Evolutionary conservation across 2,888 invertebrate species (phyloP).

Genomic region (Tenodera sinensis): DNA sequence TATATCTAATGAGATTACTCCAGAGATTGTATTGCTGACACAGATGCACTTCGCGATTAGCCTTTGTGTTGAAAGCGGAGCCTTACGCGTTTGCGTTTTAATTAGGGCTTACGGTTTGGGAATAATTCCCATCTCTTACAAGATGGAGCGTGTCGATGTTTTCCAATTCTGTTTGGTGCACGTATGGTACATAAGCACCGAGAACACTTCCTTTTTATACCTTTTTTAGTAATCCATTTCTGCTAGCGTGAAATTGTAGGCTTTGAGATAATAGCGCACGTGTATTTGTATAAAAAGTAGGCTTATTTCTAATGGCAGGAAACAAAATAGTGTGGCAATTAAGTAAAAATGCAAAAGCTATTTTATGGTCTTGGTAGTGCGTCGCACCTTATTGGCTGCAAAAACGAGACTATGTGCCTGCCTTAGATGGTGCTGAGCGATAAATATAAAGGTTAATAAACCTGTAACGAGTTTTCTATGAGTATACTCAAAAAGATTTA

Average conservation of each 20-base stretch:
- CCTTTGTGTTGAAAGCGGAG: neutral
- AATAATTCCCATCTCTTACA: neutral
- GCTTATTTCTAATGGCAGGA: neutral
- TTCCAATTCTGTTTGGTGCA: neutral
- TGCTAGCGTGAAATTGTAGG: neutral
- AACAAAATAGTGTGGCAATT: neutral
- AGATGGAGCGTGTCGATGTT: neutral
- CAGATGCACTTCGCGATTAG: neutral
- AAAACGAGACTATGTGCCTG: neutral
- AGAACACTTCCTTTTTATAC: neutral
- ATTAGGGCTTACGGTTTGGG: neutral
- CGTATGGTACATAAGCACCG: neutral
- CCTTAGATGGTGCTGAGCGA: no score
- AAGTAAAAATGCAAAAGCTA: neutral
- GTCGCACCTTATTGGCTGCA: neutral
- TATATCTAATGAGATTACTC: neutral
- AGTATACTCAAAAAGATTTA: no score
- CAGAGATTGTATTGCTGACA: neutral
- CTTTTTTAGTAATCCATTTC: neutral
- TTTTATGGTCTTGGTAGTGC: no score
- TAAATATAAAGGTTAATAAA: no score
- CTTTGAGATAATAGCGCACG: neutral
- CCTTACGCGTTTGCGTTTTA: neutral
- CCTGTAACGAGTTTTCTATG: no score
- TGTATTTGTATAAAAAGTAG: neutral